These are phyloP conservation scores for Pterophyllum scalare DNA, from an alignment of 2,113 vertebrate genomes.

Conservation along the genomic window DNA sequence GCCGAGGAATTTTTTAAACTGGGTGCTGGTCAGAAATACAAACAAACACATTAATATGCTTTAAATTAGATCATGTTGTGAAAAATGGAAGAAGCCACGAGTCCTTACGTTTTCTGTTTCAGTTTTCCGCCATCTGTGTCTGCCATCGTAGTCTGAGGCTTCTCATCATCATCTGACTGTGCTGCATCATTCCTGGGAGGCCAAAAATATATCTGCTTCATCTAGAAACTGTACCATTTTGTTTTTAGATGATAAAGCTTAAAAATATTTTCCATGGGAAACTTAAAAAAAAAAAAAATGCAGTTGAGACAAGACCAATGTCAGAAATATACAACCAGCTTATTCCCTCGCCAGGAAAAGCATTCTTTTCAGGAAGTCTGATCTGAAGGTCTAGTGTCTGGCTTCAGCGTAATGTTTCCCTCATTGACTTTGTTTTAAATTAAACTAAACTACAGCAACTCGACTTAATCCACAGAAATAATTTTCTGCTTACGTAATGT, in stretches of 20 bases:
- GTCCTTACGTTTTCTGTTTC: conserved; percentile 96
- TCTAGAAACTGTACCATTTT: neutral
- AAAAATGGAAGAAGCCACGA: neutral
- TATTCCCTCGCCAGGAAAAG: neutral
- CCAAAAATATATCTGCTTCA: conserved; percentile 23
- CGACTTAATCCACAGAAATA: neutral
- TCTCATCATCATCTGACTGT: conserved; percentile 98
- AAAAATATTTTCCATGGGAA: neutral
- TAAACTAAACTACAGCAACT: neutral
- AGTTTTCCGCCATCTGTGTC: conserved; percentile 95
- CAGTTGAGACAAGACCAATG: neutral
- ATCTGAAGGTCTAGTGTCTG: neutral
- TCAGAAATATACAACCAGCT: neutral
- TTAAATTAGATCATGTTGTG: neutral
- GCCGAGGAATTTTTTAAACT: conserved; percentile 96
- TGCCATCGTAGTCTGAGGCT: conserved; percentile 86
- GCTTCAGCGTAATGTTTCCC: neutral
- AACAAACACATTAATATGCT: neutral
- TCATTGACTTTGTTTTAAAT: neutral
- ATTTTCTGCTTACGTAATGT: conserved; percentile 88
- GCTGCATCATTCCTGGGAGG: conserved; percentile 90
- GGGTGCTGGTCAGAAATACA: conserved; percentile 83
- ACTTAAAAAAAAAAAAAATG: neutral
- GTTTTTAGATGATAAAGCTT: neutral
- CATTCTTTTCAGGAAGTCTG: neutral